Evolutionary conservation across 2,113 vertebrate species (phyloP).

Genomic region (Rhinolophus ferrumequinum): DNA sequence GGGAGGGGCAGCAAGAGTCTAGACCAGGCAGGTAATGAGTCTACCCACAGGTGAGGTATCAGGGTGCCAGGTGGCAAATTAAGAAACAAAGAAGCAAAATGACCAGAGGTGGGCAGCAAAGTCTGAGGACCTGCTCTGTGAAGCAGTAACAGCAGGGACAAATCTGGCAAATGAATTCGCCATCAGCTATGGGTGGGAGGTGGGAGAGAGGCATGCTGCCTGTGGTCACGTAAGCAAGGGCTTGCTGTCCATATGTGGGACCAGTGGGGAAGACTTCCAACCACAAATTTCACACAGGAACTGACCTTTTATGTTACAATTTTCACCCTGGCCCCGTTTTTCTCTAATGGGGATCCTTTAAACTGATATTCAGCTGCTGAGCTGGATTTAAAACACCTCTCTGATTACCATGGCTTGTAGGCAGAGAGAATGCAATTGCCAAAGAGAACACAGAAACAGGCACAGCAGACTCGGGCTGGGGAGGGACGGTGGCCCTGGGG

Average conservation of each 20-base stretch:
- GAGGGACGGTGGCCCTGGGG: background rate
- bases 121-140: background rate
- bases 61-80: background rate
- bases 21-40: background rate
- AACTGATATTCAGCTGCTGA: background rate
- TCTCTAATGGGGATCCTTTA: background rate
- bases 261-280: background rate
- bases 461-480: background rate
- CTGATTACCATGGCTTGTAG: background rate
- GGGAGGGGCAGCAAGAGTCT: background rate
- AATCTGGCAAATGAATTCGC: background rate
- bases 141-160: background rate
- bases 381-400: background rate
- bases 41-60: background rate
- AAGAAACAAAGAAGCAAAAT: conserved; percentile 25
- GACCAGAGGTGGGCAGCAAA: background rate
- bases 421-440: background rate
- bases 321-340: background rate
- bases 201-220: background rate
- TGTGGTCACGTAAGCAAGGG: background rate
- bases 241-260: background rate
- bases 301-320: background rate
- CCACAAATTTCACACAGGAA: background rate
- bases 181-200: background rate
- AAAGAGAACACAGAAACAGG: background rate